Evolutionary conservation across 1,140 invertebrate species (phyloP), one percentile per base, ranked within the genome.

Genomic region (Brachionus calyciflorus): DNA sequence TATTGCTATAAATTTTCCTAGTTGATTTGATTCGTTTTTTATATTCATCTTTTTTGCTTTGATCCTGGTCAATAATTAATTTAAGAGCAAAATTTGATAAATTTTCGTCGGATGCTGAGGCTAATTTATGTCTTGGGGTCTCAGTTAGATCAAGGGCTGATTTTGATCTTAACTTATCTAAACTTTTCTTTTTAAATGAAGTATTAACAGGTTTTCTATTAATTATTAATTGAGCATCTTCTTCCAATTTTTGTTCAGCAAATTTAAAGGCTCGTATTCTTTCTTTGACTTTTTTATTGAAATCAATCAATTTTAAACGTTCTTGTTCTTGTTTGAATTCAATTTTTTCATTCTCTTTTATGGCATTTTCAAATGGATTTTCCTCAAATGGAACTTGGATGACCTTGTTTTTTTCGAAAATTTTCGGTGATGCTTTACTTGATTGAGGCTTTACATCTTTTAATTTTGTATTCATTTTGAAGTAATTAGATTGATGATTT

Each of bases 1-100:
- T 73, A 17, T 73, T 73, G 21, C 46, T 51, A 19, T 73, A 73
- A 33, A 73, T 73, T 41, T 73, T 73, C 5, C 69, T 21, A n/a
- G 51, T 41, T 7, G 46, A 73, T n/a, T 65, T 65, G 0, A 65
- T 65, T 28, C 60, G 41, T 44, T 65, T 65, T 65, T 65, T 41
- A 24, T 65, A 65, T 14, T 44, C 4, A 44, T 65, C 60, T 26
- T 28, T 60, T n/a, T 40, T 60, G 30, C 37, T 60, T 6, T 17
- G 10, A 4, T 41, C 55, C 14, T 19, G 33, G 33, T 60, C 28
- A 37, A 60, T 37, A 26, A 28, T 55, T 55, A 26, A 30, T 57
- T 44, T 65, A 19, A 65, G 9, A 24, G 40, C 37, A 41, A 65
- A 65, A n/a, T 28, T 65, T 7, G 60, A 65, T 19, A 65, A n/a